Percentiles rank a stretch among this genome's conserved stretches.
Evolutionary conservation across 2,797 vertebrate genomes (phyloP).

Genomic region (Diceros bicornis): DNA sequence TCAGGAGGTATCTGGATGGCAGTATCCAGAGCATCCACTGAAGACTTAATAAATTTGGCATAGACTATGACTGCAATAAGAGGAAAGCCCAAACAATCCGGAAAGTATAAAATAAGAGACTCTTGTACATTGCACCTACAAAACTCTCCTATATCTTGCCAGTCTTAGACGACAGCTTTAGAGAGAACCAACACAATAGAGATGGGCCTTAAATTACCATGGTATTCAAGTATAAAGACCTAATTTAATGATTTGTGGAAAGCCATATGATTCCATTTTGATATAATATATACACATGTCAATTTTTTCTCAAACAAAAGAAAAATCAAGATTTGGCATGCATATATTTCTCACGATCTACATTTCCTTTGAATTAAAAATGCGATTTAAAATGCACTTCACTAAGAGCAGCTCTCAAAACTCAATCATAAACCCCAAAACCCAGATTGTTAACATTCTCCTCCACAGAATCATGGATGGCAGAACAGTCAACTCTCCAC

Average conservation of each 20-base stretch:
- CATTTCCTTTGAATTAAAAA: conserved; percentile 28
- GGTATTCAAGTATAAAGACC: neutral
- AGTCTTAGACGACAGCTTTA: neutral
- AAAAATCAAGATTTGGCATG: neutral
- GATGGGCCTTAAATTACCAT: neutral
- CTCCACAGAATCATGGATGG: neutral
- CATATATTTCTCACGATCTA: neutral
- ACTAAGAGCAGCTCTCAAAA: conserved; percentile 11
- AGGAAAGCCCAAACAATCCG: neutral
- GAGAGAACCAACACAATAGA: neutral
- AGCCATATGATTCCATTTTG: neutral
- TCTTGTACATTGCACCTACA: neutral
- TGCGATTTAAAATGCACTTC: neutral
- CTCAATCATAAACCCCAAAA: neutral
- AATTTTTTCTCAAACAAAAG: conserved; percentile 14
- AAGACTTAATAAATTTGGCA: neutral
- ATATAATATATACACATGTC: neutral
- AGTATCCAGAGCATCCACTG: neutral
- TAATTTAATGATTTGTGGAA: neutral
- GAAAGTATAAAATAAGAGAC: neutral
- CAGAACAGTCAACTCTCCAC: neutral
- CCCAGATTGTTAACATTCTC: neutral
- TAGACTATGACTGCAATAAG: neutral
- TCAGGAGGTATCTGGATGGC: neutral
- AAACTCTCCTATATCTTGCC: neutral